Evolutionary conservation across 53 echinoderm and acorn worm species (phyloP).

Genomic region (Antedon mediterranea): DNA sequence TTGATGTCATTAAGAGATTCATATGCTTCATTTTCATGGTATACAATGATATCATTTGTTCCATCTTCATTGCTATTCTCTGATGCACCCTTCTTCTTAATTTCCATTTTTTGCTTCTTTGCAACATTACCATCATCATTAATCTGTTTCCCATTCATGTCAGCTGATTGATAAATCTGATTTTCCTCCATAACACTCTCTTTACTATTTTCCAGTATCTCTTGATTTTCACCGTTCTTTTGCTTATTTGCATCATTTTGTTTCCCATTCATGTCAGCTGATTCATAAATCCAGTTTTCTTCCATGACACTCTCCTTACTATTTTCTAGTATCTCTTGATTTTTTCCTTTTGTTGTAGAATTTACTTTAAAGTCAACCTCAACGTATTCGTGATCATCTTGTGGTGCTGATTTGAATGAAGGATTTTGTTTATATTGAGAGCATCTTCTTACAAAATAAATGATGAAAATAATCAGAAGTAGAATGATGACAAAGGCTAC

Average conservation of each 20-base stretch:
- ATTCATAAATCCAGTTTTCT: not conserved
- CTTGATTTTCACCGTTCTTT: not conserved
- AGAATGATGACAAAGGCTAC: not conserved
- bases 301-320: too few species aligned
- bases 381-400: not conserved
- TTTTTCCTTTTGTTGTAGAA: not conserved
- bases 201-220: too few species aligned
- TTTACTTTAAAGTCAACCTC: not conserved
- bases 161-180: not conserved
- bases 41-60: not conserved
- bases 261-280: not conserved
- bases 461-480: not conserved
- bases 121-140: too few species aligned
- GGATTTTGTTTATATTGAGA: not conserved
- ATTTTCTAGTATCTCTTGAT: too few species aligned
- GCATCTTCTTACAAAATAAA: not conserved
- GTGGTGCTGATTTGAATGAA: not conserved
- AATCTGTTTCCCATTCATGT: not conserved
- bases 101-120: not conserved
- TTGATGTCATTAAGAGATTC: not conserved
- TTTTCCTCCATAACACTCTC: not conserved
- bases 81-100: not conserved
- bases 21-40: not conserved
- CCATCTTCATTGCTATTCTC: not conserved
- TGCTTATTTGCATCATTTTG: too few species aligned